phyloP scores from a whole-genome alignment of 2,888 invertebrate species.

The Argyra leucocephala region DNA sequence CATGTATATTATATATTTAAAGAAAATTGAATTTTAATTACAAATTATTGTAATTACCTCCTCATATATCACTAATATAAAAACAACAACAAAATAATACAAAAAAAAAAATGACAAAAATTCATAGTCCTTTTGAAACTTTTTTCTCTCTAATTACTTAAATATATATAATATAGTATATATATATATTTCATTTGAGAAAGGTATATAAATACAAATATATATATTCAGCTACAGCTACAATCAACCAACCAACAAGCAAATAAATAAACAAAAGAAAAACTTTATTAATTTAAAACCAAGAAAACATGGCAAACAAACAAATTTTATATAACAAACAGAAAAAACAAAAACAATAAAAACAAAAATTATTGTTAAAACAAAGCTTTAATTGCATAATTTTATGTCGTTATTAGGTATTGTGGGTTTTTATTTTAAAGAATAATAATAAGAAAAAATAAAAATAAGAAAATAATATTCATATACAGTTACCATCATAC shows the following conservation, averaged over 20 bases:
- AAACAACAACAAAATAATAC: background rate
- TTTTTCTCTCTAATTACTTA: background rate
- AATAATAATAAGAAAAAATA: background rate
- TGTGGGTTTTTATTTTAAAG: background rate
- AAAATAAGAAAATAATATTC: background rate
- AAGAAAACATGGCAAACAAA: background rate
- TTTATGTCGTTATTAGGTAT: slow-evolving; percentile 6
- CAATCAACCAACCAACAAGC: no score
- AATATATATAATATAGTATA: no score
- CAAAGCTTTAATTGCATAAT: background rate
- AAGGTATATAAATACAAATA: no score
- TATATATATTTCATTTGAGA: no score
- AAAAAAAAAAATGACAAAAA: background rate
- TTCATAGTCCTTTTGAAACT: background rate
- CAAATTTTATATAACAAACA: no score
- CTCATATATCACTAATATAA: background rate
- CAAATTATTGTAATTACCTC: slow-evolving; percentile 6
- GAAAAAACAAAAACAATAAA: background rate
- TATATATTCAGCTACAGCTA: no score
- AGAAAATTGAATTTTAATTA: background rate
- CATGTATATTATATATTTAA: background rate
- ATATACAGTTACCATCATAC: no score
- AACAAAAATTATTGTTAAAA: background rate
- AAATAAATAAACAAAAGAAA: background rate
- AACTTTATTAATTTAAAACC: background rate